Percentiles rank a stretch among this genome's conserved stretches.
Evolutionary conservation across 2,888 invertebrate species (phyloP).

Genomic region (Sepiola atlantica): DNA sequence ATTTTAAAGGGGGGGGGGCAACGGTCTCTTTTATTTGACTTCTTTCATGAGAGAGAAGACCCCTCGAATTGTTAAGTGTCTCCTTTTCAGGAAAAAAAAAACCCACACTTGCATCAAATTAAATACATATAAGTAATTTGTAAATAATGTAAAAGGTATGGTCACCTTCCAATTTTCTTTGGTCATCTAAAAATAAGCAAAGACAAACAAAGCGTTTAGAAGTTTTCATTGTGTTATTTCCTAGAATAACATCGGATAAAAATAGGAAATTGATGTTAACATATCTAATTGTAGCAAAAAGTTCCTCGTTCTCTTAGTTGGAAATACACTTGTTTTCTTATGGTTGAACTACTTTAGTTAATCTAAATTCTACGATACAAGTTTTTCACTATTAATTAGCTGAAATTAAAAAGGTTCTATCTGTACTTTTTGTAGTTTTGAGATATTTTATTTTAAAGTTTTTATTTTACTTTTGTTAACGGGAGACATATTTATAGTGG

Average conservation of each 20-base stretch:
- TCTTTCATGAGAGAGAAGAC: background rate
- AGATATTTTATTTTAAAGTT: too few relatives aligned
- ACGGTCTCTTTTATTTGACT: background rate
- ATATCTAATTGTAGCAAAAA: background rate
- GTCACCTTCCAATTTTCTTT: background rate
- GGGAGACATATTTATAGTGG: too few relatives aligned
- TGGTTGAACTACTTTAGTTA: background rate
- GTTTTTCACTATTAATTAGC: too few relatives aligned
- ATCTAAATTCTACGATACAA: background rate
- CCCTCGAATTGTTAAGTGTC: background rate
- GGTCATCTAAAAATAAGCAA: background rate
- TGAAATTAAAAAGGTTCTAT: too few relatives aligned
- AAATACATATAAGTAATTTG: slow-evolving; percentile 3
- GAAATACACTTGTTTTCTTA: background rate
- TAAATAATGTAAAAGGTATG: background rate
- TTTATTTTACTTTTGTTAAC: too few relatives aligned
- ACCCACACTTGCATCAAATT: background rate
- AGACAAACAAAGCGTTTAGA: background rate
- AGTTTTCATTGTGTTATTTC: background rate
- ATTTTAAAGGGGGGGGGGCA: background rate
- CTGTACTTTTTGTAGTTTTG: too few relatives aligned
- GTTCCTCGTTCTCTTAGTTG: too few relatives aligned
- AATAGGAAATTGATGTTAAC: background rate
- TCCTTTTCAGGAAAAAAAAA: background rate
- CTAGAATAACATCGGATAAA: background rate